Conservation (phyloP, 2,113 vertebrate species). For the Callopanchax toddi region DNA sequence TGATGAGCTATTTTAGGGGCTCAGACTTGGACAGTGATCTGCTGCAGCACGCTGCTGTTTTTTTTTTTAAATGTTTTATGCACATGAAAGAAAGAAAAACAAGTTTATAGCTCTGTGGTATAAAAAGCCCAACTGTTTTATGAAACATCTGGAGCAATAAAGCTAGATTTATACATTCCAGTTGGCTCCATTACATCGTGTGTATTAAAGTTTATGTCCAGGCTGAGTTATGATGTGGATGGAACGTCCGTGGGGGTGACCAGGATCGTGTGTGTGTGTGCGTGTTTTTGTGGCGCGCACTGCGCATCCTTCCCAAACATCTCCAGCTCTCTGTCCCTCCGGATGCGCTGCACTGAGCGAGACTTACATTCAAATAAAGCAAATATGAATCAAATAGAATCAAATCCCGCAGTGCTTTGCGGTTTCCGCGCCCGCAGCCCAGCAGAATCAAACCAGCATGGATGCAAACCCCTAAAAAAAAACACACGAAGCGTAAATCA, state of each 20-base stretch:
- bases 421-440: too few relatives aligned
- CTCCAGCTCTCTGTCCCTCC: too few relatives aligned
- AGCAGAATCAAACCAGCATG: too few relatives aligned
- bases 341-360: too few relatives aligned
- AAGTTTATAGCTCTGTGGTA: slow-evolving; percentile 43
- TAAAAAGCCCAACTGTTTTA: neutral
- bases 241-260: neutral
- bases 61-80: slow-evolving; percentile 2
- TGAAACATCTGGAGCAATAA: neutral
- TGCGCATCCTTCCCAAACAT: neutral
- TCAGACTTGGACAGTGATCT: slow-evolving; percentile 59
- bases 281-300: neutral
- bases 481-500: slow-evolving; percentile 22
- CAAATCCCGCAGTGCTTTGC: too few relatives aligned
- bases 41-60: slow-evolving; percentile 22
- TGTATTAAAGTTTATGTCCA: neutral
- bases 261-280: neutral
- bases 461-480: neutral
- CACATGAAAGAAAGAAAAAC: slow-evolving; percentile 28
- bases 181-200: too few relatives aligned
- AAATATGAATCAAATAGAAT: too few relatives aligned
- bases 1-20: slow-evolving; percentile 68
- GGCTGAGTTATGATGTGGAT: neutral
- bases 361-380: too few relatives aligned
- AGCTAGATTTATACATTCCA: slow-evolving; percentile 2